These are phyloP conservation scores for Peromyscus eremicus DNA, from an alignment of 2,797 vertebrate species.

Conservation along the genomic window DNA sequence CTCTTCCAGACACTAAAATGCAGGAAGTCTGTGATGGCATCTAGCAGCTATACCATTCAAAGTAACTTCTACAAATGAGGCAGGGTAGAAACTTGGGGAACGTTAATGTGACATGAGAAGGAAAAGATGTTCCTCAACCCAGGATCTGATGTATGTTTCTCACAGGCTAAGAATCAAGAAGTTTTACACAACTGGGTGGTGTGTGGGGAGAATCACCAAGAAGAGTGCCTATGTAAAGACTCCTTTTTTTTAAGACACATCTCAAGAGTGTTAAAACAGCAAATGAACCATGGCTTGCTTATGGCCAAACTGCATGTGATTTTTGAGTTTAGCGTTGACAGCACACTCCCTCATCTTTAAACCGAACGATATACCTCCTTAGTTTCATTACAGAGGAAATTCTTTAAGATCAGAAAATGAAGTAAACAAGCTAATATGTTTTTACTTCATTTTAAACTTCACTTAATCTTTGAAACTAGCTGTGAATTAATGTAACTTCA, in stretches of 20 bases:
- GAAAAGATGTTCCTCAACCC: neutral
- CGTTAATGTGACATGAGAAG: neutral
- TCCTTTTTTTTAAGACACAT: neutral
- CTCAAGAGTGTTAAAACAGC: neutral
- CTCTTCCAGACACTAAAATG: neutral
- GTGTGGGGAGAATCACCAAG: neutral
- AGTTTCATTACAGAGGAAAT: neutral
- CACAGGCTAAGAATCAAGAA: neutral
- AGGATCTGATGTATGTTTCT: neutral
- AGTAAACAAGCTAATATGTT: neutral
- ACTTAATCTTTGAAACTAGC: neutral
- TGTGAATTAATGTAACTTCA: neutral
- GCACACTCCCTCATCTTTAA: neutral
- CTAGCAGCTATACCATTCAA: constrained; percentile 43
- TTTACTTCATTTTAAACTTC: neutral
- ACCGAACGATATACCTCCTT: neutral
- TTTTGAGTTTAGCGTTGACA: neutral
- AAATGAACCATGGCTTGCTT: neutral
- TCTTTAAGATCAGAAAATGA: neutral
- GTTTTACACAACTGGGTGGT: neutral
- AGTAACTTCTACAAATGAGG: neutral
- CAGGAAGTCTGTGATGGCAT: neutral
- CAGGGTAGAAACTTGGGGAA: neutral
- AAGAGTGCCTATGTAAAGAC: neutral
- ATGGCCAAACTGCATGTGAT: neutral